Percentiles rank a stretch among this genome's conserved stretches.
Conservation (phyloP, 2,888 invertebrate species). For the Thereva nobilitata region DNA sequence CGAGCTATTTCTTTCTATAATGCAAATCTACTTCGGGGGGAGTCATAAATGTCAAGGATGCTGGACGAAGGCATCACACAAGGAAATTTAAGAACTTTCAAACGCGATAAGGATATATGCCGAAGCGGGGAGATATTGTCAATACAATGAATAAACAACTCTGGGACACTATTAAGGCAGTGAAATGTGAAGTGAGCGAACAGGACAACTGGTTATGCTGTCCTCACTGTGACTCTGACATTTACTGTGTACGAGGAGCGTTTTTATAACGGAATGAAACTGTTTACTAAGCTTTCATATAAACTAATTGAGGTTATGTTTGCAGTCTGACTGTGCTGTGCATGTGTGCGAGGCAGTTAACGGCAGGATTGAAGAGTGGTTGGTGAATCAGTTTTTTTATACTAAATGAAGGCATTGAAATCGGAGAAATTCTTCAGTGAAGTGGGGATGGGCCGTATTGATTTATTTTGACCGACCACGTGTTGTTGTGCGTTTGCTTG, state of each 20-base stretch:
- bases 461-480: no score
- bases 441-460: no score
- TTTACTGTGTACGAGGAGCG: neutral
- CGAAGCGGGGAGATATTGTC: constrained; percentile 14
- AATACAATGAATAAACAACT: constrained; percentile 31
- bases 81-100: constrained; percentile 25
- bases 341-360: no score
- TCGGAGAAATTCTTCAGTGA: no score
- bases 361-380: no score
- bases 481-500: no score
- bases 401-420: no score
- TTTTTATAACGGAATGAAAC: neutral
- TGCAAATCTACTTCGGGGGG: constrained; percentile 6
- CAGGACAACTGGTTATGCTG: neutral
- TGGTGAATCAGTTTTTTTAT: no score
- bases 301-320: constrained; percentile 25
- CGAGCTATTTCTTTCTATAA: constrained; percentile 1
- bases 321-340: constrained; percentile 10
- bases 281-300: no score
- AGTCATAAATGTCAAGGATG: constrained; percentile 30
- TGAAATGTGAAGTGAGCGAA: neutral
- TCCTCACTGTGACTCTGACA: neutral
- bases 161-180: constrained; percentile 11
- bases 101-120: constrained; percentile 25
- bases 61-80: neutral